These are phyloP conservation scores for Onychomys torridus DNA, from an alignment of 2,797 vertebrate genomes.

Conservation along the genomic window DNA sequence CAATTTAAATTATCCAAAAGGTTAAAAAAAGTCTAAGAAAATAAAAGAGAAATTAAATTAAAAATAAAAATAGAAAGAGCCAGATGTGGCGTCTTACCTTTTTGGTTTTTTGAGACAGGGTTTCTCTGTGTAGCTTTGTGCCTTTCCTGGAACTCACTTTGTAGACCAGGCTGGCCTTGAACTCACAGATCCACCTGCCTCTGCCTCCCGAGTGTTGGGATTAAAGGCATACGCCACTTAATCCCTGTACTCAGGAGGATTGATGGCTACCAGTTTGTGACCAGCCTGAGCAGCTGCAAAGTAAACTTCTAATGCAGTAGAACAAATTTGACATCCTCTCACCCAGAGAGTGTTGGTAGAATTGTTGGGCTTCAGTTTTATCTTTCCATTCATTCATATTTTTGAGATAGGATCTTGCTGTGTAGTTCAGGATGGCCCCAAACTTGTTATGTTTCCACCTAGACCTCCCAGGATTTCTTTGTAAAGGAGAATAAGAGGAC, in stretches of 20 bases:
- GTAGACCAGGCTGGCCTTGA: too few species aligned
- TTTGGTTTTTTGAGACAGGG: too few species aligned
- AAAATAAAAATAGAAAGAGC: neutral
- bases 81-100: neutral
- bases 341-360: neutral
- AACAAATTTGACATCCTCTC: neutral
- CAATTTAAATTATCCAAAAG: neutral
- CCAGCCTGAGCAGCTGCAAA: neutral
- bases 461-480: neutral
- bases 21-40: neutral
- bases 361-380: neutral
- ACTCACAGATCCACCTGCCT: too few species aligned
- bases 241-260: neutral
- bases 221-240: too few species aligned
- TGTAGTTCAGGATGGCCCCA: neutral
- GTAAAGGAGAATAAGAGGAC: slow-evolving; percentile 31
- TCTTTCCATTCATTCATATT: neutral
- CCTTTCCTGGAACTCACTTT: too few species aligned
- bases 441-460: neutral
- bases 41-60: neutral
- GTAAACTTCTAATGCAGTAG: neutral
- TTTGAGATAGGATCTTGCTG: neutral
- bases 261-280: neutral
- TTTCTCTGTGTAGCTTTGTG: too few species aligned
- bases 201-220: too few species aligned